A percentile compares a stretch with the other conserved stretches of the same genome.
These are phyloP conservation scores for Globodera rostochiensis DNA, from an alignment of 1,140 invertebrate species.

Conservation along the genomic window DNA sequence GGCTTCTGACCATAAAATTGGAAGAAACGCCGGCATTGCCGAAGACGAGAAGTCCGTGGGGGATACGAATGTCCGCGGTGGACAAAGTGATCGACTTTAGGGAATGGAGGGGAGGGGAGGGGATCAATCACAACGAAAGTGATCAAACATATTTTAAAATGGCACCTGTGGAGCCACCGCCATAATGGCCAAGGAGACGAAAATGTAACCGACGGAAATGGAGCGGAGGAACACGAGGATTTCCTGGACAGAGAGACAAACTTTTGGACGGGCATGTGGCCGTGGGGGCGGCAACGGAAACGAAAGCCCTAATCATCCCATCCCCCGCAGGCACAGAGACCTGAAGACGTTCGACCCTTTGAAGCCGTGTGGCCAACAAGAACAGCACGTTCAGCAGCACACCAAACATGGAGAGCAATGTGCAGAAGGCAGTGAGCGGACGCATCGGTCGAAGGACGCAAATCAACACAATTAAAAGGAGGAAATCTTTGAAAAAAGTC, in stretches of 20 bases:
- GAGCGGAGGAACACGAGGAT: conserved; percentile 21
- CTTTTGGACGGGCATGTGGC: background rate
- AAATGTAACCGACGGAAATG: conserved; percentile 26
- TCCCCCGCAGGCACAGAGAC: background rate
- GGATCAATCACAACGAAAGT: too few species aligned
- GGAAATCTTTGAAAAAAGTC: too few species aligned
- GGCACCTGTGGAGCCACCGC: conserved; percentile 16
- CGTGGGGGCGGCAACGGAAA: too few species aligned
- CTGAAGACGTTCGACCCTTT: conserved; percentile 25
- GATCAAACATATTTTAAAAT: too few species aligned
- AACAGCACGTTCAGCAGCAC: conserved; percentile 27
- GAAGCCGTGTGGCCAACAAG: conserved; percentile 21
- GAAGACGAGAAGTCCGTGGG: conserved; percentile 20
- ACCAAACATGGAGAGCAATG: conserved; percentile 12
- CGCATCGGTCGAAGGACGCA: conserved; percentile 1
- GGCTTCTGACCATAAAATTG: conserved; percentile 22
- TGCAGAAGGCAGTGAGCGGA: conserved; percentile 15
- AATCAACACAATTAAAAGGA: too few species aligned
- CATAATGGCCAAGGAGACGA: conserved; percentile 25
- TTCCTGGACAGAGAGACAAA: conserved; percentile 2
- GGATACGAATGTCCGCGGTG: conserved; percentile 20
- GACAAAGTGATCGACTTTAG: conserved; percentile 18
- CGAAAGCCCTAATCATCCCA: background rate
- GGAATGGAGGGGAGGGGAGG: too few species aligned
- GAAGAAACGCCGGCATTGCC: conserved; percentile 23